phyloP scores from a whole-genome alignment of 2,113 vertebrate genomes.

The Panthera tigris region DNA sequence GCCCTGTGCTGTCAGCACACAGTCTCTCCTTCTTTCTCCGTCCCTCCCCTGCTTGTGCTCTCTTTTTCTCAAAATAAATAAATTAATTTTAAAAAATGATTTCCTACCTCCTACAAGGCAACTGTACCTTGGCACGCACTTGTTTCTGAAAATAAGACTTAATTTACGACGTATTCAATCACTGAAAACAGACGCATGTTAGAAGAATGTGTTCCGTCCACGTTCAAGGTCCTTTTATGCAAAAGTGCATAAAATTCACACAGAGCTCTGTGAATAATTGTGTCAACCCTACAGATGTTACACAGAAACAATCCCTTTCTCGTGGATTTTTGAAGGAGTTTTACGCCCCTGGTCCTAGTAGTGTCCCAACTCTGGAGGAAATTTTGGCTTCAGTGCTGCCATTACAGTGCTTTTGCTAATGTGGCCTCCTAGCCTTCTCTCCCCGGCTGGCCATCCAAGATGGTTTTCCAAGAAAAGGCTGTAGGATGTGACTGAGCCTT shows the following conservation, averaged over 20 bases:
- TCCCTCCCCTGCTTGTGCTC: too few relatives aligned
- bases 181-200: too few relatives aligned
- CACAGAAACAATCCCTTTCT: rapidly evolving
- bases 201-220: not conserved
- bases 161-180: not conserved
- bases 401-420: not conserved
- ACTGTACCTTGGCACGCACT: not conserved
- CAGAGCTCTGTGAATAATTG: not conserved
- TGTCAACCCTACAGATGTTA: not conserved
- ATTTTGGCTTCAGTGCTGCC: rapidly evolving
- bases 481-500: not conserved
- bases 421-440: not conserved
- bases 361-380: not conserved
- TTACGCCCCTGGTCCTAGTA: not conserved
- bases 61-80: too few relatives aligned
- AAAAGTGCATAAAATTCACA: not conserved
- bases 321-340: not conserved
- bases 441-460: not conserved
- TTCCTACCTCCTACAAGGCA: not conserved
- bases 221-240: not conserved
- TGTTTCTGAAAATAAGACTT: not conserved
- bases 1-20: too few relatives aligned
- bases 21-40: too few relatives aligned
- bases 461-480: not conserved
- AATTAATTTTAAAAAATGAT: not conserved